Conservation (phyloP, 2,797 vertebrate species). For the Anguilla marmorata region DNA sequence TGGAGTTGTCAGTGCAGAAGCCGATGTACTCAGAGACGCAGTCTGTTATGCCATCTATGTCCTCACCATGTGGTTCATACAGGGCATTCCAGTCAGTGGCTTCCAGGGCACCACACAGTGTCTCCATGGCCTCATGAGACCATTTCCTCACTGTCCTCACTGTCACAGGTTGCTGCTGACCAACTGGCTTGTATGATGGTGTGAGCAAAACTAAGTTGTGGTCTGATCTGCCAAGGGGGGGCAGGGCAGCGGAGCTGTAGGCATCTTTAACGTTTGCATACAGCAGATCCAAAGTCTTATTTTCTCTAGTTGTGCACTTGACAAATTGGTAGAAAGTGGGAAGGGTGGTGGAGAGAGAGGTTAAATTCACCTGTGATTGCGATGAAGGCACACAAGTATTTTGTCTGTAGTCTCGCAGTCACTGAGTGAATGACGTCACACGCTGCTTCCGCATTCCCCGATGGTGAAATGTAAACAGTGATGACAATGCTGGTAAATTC, state of each 20-base stretch:
- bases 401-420: too few species aligned
- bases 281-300: too few species aligned
- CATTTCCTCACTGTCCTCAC: conserved; percentile 27
- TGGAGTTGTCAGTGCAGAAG: background rate
- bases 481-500: too few species aligned
- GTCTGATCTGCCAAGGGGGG: background rate
- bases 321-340: too few species aligned
- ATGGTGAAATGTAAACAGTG: too few species aligned
- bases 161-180: conserved; percentile 18
- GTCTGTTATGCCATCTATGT: background rate
- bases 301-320: too few species aligned
- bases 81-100: conserved; percentile 24
- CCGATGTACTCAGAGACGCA: background rate
- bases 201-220: background rate
- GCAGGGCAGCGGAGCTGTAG: too few species aligned
- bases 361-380: too few species aligned
- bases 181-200: conserved; percentile 19
- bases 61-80: conserved; percentile 5
- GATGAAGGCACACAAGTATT: too few species aligned
- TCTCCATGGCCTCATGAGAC: conserved; percentile 25
- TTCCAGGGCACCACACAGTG: conserved; percentile 20
- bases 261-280: too few species aligned
- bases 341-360: too few species aligned
- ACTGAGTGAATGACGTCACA: background rate
- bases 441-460: too few species aligned